phyloP scores from a whole-genome alignment of 2,113 vertebrate genomes.

The Excalfactoria chinensis region DNA sequence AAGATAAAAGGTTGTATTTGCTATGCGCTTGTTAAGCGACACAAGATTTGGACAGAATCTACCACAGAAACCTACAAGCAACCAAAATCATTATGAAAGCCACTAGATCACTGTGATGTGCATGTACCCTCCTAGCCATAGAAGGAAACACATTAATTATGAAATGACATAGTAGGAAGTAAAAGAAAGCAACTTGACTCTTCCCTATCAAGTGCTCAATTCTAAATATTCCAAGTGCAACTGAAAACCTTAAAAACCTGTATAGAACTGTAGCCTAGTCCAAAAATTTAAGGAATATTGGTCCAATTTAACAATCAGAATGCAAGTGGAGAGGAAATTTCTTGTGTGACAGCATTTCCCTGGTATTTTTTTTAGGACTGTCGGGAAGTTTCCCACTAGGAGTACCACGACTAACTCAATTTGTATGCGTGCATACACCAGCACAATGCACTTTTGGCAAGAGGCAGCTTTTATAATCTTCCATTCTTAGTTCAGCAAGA shows the following conservation, averaged over 20 bases:
- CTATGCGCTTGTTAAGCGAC: neutral
- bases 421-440: constrained; percentile 17
- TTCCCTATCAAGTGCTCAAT: neutral
- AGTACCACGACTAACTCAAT: constrained; percentile 38
- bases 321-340: neutral
- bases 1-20: neutral
- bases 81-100: neutral
- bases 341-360: neutral
- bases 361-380: neutral
- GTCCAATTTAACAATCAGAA: neutral
- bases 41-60: neutral
- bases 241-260: neutral
- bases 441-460: neutral
- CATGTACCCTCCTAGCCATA: neutral
- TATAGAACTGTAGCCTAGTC: neutral
- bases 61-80: neutral
- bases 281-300: neutral
- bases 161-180: neutral
- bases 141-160: neutral
- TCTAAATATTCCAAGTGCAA: neutral
- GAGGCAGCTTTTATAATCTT: constrained; percentile 27
- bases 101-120: neutral
- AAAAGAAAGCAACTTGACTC: neutral
- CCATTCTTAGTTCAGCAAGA: constrained; percentile 45
- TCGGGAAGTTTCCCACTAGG: constrained; percentile 6